Evolutionary conservation across 2,113 vertebrate species (phyloP), one percentile per base, ranked within the genome.

Genomic region (Mormoops blainvillei): DNA sequence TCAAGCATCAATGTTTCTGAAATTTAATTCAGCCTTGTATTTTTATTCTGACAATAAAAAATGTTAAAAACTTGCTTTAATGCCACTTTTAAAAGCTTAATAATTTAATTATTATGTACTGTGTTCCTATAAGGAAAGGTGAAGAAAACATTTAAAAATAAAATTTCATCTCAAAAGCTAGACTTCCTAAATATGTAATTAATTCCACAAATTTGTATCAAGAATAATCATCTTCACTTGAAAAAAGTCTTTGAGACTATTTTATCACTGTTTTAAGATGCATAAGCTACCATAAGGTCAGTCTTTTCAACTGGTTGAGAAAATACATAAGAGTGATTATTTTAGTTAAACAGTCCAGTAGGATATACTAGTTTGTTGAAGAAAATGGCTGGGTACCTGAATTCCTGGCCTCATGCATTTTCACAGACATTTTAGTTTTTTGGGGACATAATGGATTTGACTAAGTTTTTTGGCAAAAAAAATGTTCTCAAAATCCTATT

Each of bases 401-500:
- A 93, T 97, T 96, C 22, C 73, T 70, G 26, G 28, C 20, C 95
- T 96, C 36, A 45, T 1, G 0, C 0, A 6, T 89, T 94, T 97
- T 87, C 31, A 54, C n/a, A 86, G 78, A 61, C 1, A 91, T 71
- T 45, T 82, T 73, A 10, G 6, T 94, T 97, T 93, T 19, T 74
- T 7, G 20, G 50, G 81, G 26, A 68, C 22, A 50, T 13, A 96
- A 77, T 31, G 33, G 36, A 33, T 95, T 84, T 91, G 41, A 94
- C 31, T 81, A 80, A 96, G 73, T 92, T 5, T 74, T 96, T 33
- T 38, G 54, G 70, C 12, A 97, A 95, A 97, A 73, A 82, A 83
- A 80, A 91, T 95, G 84, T 97, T 48, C 78, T 97, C 28, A 93
- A 96, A 97, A 93, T 13, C 50, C 58, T 94, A 7, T 94, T 97